These are phyloP conservation scores for Phyto melanocephala DNA, from an alignment of 2,888 invertebrate genomes.

Conservation along the genomic window DNA sequence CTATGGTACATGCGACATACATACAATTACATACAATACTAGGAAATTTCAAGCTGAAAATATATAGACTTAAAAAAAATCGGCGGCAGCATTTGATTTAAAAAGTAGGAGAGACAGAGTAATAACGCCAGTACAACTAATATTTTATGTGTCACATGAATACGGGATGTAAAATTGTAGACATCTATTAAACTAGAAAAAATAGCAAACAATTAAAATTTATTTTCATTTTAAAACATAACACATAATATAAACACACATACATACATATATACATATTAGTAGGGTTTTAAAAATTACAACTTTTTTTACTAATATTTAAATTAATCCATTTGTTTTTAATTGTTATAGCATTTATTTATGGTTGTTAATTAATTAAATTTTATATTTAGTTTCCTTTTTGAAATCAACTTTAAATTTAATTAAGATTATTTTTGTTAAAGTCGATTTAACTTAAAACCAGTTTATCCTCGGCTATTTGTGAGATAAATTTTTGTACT, in stretches of 20 bases:
- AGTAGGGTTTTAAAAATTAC: too few species aligned
- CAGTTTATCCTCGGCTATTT: conserved; percentile 31
- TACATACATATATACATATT: too few species aligned
- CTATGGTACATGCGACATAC: neutral
- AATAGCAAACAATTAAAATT: conserved; percentile 25
- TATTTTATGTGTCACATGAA: conserved; percentile 38
- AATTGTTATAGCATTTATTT: neutral
- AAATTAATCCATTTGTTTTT: neutral
- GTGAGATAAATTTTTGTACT: neutral
- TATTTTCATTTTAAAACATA: conserved; percentile 15
- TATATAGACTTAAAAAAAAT: neutral
- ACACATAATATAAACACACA: neutral
- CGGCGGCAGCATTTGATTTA: conserved; percentile 25
- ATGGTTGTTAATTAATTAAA: neutral
- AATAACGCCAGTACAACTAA: neutral
- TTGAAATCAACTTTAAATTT: conserved; percentile 2
- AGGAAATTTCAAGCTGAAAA: conserved; percentile 23
- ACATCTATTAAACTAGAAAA: neutral
- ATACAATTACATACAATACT: conserved; percentile 8
- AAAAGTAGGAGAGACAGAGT: neutral
- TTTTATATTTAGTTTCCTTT: neutral
- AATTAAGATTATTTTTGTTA: conserved; percentile 7
- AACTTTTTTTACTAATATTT: neutral
- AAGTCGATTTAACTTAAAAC: neutral
- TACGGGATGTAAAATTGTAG: conserved; percentile 25